Base-by-base conservation (phyloP, 2,797 vertebrate species). In the Phoxinus dragarum region DNA sequence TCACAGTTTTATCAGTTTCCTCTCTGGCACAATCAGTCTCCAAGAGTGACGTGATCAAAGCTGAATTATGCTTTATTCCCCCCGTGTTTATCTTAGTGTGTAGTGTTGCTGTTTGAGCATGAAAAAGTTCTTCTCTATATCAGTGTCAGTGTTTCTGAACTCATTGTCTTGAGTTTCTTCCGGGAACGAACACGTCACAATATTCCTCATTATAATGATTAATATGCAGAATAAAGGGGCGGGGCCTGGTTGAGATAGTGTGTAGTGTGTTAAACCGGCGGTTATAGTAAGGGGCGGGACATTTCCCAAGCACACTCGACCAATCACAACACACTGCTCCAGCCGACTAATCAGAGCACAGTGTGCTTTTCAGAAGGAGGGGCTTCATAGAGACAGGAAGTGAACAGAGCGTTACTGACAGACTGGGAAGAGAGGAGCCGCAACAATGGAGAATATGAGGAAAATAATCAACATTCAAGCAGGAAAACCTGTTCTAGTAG, bases 41-140 rank as follows among this genome's bases (percentile, higher is more conserved):
- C 52, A 82, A 54, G 38, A 40, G 52, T 47, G 31, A 84, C 8
- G 16, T 27, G 52, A 78, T 36, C 68, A 69, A 69, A 69, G 9
- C 4, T 38, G 3, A 4, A 14, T 27, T 31, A 31, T 66, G 64
- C 31, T 66, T 34, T 66, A 27, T 66, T 34, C 34, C 0, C 6
- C 4, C 6, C 31, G 17, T 34, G 14, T 8, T 34, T 6, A 34
- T 17, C 61, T 12, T 34, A 64, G 27, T 66, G 31, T 34, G 3
- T 66, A 34, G 19, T 34, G 27, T 17, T 34, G 14, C 31, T 66
- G 59, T 31, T 23, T 23, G 21, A 56, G 47, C 47, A 49, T 49
- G 47, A 16, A 49, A 49, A 47, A 0, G 19, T 54, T 61, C 56
- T 61, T 61, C 56, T 5, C 56, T 12, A 61, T 11, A 59, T 59